A percentile compares a stretch with the other conserved stretches of the same genome.
Evolutionary conservation across 2,113 vertebrate species (phyloP).

Genomic region (Nesoenas mayeri): DNA sequence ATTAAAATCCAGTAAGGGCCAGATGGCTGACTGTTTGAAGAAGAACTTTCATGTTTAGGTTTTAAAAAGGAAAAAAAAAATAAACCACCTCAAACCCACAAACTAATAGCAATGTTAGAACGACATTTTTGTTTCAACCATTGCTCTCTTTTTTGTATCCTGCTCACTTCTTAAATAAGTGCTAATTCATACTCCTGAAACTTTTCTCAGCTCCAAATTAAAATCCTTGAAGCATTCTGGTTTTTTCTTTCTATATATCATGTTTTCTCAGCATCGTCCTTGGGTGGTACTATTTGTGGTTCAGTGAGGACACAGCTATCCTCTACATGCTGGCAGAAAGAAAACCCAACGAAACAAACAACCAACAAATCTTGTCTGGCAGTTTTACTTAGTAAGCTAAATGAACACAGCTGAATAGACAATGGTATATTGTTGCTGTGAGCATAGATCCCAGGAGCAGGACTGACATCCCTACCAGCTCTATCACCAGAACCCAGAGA

Average conservation of each 20-base stretch:
- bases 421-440: neutral
- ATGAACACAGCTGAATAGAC: neutral
- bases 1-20: conserved; percentile 45
- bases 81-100: neutral
- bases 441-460: neutral
- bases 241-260: neutral
- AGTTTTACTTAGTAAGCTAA: conserved; percentile 49
- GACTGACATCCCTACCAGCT: neutral
- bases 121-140: neutral
- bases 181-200: neutral
- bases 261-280: neutral
- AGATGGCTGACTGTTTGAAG: conserved; percentile 66
- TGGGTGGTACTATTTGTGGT: conserved; percentile 48
- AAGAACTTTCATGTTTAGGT: conserved; percentile 49
- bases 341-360: no score
- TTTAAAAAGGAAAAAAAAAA: neutral
- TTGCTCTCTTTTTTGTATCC: neutral
- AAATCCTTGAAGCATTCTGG: neutral
- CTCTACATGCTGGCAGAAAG: conserved; percentile 12
- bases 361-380: conserved; percentile 22
- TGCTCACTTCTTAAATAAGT: neutral
- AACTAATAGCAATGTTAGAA: neutral
- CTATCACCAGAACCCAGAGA: neutral
- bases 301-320: conserved; percentile 2
- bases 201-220: neutral